Base-by-base conservation (phyloP, 2,888 invertebrate species). In the Meandrusa payeni region DNA sequence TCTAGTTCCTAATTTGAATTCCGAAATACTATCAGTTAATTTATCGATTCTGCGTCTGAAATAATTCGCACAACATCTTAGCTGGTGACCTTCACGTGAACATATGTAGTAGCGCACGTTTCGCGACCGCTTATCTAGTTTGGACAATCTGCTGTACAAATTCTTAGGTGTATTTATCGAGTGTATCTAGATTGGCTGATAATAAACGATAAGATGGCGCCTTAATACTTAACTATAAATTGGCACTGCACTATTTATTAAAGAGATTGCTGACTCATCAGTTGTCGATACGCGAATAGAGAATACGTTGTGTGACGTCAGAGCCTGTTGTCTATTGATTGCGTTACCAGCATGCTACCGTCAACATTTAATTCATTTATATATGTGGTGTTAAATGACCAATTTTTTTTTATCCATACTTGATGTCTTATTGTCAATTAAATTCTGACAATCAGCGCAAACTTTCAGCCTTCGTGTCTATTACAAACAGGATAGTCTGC, bases 171-270 rank as follows among this genome's bases (percentile, higher is more conserved):
- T 27, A 26, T 7, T 20, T 27, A 34, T 28, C 22, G 7, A 4
- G 7, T 34, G 15, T 9, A 26, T 24, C 34, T 27, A 22, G 41
- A 34, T 34, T 15, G 33, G 11, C 4, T 28, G 34, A 41, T 41
- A 11, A 23, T 6, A 3, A 3, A 7, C 33, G 41, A 41, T 34
- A 34, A 27, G 15, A 9, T 22, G 27, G 41, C 41, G 41, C 33
- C 41, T 40, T 7, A 9, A 10, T 17, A 12, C 24, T 15, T 24
- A 15, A 29, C 7, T 20, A 3, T 22, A 5, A 22, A 22, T 2
- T 2, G 23, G 7, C 7, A 22, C 7, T 9, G 11, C 12, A 15
- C n/a, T 20, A 20, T 9, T 23, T 15, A 9, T 24, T 10, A 9
- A 15, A 15, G 1, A 2, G 5, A 3, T 3, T 5, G 1, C 2